A percentile compares a stretch with the other conserved stretches of the same genome.
Conservation (phyloP, 2,113 vertebrate species). For the Ceratotherium simum region DNA sequence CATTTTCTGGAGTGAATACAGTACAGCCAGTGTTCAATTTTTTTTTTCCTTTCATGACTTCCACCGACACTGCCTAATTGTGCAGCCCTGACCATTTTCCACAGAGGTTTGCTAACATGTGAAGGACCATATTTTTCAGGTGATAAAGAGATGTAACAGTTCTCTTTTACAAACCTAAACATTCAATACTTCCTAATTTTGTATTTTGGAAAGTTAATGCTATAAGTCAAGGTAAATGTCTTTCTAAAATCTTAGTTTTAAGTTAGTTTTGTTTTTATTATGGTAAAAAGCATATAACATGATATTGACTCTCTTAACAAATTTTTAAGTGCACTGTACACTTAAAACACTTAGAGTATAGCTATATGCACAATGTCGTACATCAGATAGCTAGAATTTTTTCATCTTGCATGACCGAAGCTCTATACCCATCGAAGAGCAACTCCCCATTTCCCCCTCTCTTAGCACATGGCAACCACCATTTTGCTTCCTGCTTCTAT, state of each 20-base stretch:
- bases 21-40: conserved; percentile 40
- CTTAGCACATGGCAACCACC: neutral
- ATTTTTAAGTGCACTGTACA: neutral
- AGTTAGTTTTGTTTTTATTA: neutral
- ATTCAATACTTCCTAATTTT: conserved; percentile 20
- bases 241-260: conserved; percentile 23
- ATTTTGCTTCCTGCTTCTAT: neutral
- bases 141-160: neutral
- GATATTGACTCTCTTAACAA: neutral
- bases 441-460: no score
- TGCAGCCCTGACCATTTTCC: conserved; percentile 57
- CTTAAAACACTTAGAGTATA: no score
- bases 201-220: neutral
- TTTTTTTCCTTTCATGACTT: conserved; percentile 19
- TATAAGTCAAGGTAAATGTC: neutral
- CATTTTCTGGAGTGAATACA: conserved; percentile 58
- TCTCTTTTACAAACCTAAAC: conserved; percentile 62
- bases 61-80: conserved; percentile 56
- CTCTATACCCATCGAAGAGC: neutral
- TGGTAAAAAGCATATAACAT: neutral
- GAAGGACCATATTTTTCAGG: conserved; percentile 42
- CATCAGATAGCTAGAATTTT: neutral
- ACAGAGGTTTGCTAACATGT: neutral
- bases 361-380: neutral
- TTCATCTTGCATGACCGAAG: neutral